phyloP scores from a whole-genome alignment of 2,113 vertebrate species.

The Pterocles gutturalis region DNA sequence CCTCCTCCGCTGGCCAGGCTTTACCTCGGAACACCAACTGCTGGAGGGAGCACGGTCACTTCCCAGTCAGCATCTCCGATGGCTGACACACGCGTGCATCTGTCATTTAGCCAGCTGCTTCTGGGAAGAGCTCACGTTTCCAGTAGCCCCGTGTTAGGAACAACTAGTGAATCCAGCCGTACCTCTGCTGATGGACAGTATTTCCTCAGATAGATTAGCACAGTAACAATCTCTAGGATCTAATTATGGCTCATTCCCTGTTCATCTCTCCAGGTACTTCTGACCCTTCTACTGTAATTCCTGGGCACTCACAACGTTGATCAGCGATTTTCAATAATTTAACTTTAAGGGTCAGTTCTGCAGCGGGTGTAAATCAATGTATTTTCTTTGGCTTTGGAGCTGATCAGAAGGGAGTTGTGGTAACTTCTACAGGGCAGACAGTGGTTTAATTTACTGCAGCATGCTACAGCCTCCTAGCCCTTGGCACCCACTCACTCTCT shows the following conservation, averaged over 20 bases:
- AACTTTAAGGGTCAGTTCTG: conserved; percentile 26
- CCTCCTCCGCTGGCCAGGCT: not conserved
- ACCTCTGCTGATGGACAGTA: not conserved
- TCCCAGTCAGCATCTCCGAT: accelerated
- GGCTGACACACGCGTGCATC: accelerated
- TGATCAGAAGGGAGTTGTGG: not conserved
- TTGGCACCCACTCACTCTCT: accelerated
- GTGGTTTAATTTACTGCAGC: not conserved
- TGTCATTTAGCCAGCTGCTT: not conserved
- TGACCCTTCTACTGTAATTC: conserved; percentile 56
- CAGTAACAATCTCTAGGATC: not conserved
- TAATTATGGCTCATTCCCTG: conserved; percentile 51
- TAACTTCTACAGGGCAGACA: not conserved
- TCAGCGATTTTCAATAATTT: conserved; percentile 56
- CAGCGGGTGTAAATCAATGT: conserved; percentile 42
- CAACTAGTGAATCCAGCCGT: not conserved
- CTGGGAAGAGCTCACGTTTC: not conserved
- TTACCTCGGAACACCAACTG: not conserved
- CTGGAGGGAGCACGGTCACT: accelerated
- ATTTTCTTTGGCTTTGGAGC: conserved; percentile 30
- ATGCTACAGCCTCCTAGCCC: not conserved
- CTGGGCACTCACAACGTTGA: conserved; percentile 1
- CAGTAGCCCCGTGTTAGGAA: not conserved
- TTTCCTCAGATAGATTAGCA: not conserved
- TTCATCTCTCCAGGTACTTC: conserved; percentile 33